phyloP scores from a whole-genome alignment of 2,888 invertebrate genomes.

The Spicauda simplicius region DNA sequence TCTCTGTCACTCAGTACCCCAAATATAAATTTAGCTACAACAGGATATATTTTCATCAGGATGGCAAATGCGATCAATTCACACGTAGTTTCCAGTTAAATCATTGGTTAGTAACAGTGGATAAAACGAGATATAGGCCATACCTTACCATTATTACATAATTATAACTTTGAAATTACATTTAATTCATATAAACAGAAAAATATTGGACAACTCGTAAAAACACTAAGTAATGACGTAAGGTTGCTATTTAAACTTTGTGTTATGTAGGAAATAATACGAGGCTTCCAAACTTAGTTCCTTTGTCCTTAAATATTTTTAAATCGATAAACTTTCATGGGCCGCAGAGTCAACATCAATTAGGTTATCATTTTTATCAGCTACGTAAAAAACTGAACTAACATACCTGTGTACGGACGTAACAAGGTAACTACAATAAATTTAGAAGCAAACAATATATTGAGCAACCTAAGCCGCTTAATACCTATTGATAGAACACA shows the following conservation, averaged over 20 bases:
- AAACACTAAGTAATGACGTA: too few relatives aligned
- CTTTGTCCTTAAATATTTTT: too few relatives aligned
- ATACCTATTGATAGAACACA: slow-evolving; percentile 17
- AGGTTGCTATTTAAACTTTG: too few relatives aligned
- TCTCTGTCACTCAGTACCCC: neutral
- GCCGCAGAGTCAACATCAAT: too few relatives aligned
- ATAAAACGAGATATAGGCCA: neutral
- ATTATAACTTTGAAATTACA: too few relatives aligned
- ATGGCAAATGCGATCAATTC: slow-evolving; percentile 3
- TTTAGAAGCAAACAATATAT: neutral
- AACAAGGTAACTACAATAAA: neutral
- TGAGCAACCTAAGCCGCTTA: neutral
- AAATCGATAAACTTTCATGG: too few relatives aligned
- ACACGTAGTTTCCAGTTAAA: slow-evolving; percentile 7
- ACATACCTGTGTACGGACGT: neutral
- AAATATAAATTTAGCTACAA: neutral
- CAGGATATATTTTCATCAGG: slow-evolving; percentile 13
- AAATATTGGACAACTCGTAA: too few relatives aligned
- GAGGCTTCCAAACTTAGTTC: too few relatives aligned
- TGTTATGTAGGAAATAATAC: too few relatives aligned
- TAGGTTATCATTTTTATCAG: too few relatives aligned
- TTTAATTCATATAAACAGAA: too few relatives aligned
- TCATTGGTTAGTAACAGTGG: neutral
- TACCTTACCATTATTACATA: too few relatives aligned
- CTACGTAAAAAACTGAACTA: neutral